Evolutionary conservation across 2,113 vertebrate genomes (phyloP).

Genomic region (Gymnobelideus leadbeateri): DNA sequence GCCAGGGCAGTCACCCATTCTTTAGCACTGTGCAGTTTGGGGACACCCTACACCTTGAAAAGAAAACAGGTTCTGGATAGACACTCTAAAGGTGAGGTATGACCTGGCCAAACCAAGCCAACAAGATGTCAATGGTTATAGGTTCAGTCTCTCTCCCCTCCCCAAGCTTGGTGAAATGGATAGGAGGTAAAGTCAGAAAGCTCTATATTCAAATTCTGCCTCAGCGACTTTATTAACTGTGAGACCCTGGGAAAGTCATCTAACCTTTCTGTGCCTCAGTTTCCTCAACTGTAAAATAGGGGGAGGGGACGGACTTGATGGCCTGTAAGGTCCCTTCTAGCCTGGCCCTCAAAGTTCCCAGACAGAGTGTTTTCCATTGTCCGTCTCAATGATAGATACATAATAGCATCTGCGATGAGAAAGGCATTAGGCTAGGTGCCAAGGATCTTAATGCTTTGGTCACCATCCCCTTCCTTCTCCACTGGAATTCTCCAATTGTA

Average conservation of each 20-base stretch:
- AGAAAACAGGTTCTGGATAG: background rate
- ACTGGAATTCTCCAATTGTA: background rate
- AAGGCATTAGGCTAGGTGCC: background rate
- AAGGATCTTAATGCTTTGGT: background rate
- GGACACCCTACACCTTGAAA: background rate
- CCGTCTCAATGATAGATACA: background rate
- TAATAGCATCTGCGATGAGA: background rate
- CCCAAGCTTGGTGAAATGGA: too few relatives aligned
- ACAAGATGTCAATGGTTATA: background rate
- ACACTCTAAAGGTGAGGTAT: background rate
- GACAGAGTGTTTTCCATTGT: background rate
- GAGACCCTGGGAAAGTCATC: too few relatives aligned
- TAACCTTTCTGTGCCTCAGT: too few relatives aligned
- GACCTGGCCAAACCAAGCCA: background rate
- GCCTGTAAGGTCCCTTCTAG: background rate
- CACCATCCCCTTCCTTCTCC: background rate
- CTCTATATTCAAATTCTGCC: too few relatives aligned
- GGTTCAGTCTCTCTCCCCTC: background rate
- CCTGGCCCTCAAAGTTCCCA: background rate
- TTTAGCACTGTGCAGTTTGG: background rate
- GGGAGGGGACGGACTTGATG: too few relatives aligned
- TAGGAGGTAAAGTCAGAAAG: too few relatives aligned
- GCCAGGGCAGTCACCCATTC: background rate
- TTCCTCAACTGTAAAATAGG: too few relatives aligned
- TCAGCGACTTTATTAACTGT: too few relatives aligned